Evolutionary conservation across 2,888 invertebrate species (phyloP), one percentile per base, ranked within the genome.

Genomic region (Rhingia rostrata): DNA sequence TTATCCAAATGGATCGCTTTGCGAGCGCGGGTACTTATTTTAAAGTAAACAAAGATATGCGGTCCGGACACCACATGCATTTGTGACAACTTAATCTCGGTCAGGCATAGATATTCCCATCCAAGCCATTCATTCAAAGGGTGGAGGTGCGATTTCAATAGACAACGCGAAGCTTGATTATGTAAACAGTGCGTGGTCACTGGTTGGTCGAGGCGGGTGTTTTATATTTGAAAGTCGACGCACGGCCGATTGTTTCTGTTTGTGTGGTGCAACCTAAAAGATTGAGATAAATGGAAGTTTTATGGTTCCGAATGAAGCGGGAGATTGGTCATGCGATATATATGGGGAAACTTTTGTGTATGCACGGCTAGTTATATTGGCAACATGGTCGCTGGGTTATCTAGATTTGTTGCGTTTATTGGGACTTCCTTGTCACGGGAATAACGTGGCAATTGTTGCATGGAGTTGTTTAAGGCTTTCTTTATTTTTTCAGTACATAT

Each of bases 21-120:
- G 43, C 1, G 22, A 58, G 67, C 47, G 47, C 47, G 49, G 33
- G 56, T 37, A 9, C 61, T 74, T 14, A 43, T 37, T 63, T 56
- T 47, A 80, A 80, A 49, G 53, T 37, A 80, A 81, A 81, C 69
- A 75, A 22, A 69, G 22, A 63, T 61, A 66, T 51, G 35, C 45
- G 45, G 41, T 54, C 32, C 9, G 49, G 10, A 4, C n/a, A 39
- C 22, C 37, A 43, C 56, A 39, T 67, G 61, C 56, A 45, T 60
- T 53, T 77, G 70, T 77, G 81, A 82, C 81, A 82, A 77, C 77
- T 82, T 70, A 82, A 82, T 82, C 43, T 41, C 14, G 64, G 75
- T 73, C 70, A 43, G 6, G 35, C 32, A 43, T 14, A 49, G 43
- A 60, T n/a, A 9, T 45, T 45, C 43, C 12, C 12, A 12, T 43